Conservation (phyloP, 2,888 invertebrate species). For the Imbricaverruca yamaguchii region DNA sequence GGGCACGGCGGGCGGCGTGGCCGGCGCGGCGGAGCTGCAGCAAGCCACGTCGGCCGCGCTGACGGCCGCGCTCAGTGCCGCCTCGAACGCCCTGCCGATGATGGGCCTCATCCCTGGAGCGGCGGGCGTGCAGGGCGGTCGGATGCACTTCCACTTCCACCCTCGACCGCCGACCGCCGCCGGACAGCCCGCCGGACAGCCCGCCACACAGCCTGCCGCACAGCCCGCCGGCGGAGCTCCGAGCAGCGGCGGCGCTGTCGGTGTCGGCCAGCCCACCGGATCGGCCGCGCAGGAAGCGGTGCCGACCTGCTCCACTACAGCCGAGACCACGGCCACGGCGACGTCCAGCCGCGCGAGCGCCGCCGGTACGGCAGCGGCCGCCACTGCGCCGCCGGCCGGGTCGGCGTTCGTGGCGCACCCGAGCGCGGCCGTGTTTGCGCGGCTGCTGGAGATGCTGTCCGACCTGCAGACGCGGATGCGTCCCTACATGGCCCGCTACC, state of each 20-base stretch:
- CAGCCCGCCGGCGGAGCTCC: neutral
- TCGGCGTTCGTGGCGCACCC: slow-evolving; percentile 17
- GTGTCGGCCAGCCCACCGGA: slow-evolving; percentile 19
- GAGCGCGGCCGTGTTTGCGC: slow-evolving; percentile 20
- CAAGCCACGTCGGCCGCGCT: neutral
- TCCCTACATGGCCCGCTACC: slow-evolving; percentile 58
- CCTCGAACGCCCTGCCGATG: slow-evolving; percentile 19
- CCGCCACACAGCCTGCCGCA: slow-evolving; percentile 9
- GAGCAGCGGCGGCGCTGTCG: slow-evolving; percentile 22
- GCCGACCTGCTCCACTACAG: neutral
- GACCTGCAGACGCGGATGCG: slow-evolving; percentile 52
- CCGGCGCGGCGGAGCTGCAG: neutral
- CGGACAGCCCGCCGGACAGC: neutral
- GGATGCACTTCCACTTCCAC: slow-evolving; percentile 16
- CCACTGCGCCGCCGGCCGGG: neutral
- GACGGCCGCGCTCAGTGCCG: slow-evolving; percentile 21
- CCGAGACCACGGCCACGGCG: slow-evolving; percentile 10
- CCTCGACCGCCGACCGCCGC: slow-evolving; percentile 15
- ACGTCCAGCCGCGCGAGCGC: slow-evolving; percentile 26
- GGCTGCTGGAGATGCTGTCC: slow-evolving; percentile 25
- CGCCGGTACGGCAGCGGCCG: slow-evolving; percentile 20
- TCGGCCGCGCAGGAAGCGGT: slow-evolving; percentile 22
- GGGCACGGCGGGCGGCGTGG: neutral
- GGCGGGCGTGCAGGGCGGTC: slow-evolving; percentile 6
- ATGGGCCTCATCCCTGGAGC: slow-evolving; percentile 1